Base-by-base conservation (phyloP, 2,797 vertebrate genomes). In the Coracias cyanogaster region DNA sequence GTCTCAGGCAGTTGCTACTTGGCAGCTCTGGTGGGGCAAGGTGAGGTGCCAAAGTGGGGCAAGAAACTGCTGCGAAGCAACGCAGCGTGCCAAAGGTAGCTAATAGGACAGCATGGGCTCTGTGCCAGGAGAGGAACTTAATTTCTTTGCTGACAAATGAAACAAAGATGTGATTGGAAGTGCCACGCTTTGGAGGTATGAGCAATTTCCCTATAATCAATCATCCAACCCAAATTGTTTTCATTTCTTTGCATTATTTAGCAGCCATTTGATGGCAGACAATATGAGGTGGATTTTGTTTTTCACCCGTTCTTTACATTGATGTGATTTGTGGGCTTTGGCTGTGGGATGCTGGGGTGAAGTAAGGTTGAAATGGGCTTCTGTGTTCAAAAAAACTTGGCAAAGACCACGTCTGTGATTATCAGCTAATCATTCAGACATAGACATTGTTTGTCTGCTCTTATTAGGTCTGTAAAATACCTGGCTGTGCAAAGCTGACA, bases 211-310 rank as follows among this genome's bases (percentile, higher is more conserved):
- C 92, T 91, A 95, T 98, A 96, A 98, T 98, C 97, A 95, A 96
- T 98, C 97, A 96, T 93, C 86, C 93, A 92, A 91, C 86, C 82
- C 73, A 97, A 97, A 97, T 92, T 94, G 95, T 96, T 96, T 97
- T 95, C 88, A 97, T 97, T 94, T 95, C 93, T 94, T 94, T 97
- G 95, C 97, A 97, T 98, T 98, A 98, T 98, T 97, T 98, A 98
- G 95, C 86, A 96, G 96, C 48, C 54, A 29, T 97, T 96, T 95
- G 97, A 96, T 82, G 80, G 86, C 92, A 95, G 94, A 81, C 88
- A 58, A 58, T 81, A 79, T 41, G 64, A 95, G 33, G 71, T 90
- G 85, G 46, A 33, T 92, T 94, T 93, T 93, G 81, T 74, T 86
- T 87, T 93, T 71, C 71, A 71, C 26, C 8, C 0, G 1, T 89